These are phyloP conservation scores for Agrypnia vestita DNA, from an alignment of 1,140 invertebrate species.

Conservation along the genomic window DNA sequence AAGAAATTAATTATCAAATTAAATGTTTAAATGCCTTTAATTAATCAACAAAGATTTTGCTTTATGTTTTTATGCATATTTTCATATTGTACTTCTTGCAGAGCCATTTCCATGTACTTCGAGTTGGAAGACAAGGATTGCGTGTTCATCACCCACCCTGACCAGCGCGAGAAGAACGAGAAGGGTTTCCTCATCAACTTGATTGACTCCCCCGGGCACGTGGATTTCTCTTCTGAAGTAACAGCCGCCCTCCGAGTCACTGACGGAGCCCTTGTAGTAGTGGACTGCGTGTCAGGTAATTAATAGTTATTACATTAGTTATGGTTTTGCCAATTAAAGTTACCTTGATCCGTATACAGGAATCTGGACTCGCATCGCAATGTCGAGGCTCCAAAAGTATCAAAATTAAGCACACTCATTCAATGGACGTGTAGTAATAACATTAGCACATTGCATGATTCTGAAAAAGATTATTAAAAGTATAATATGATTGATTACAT, in stretches of 20 bases:
- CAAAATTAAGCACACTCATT: too few relatives aligned
- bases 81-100: constrained; percentile 67
- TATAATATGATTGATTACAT: too few relatives aligned
- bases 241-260: constrained; percentile 99
- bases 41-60: too few relatives aligned
- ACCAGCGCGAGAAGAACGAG: constrained; percentile 91
- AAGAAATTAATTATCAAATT: too few relatives aligned
- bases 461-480: too few relatives aligned
- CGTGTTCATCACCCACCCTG: constrained; percentile 89
- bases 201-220: constrained; percentile 99
- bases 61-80: too few relatives aligned
- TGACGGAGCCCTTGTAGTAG: constrained; percentile 98
- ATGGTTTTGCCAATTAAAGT: not conserved
- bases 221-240: constrained; percentile 99
- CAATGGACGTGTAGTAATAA: too few relatives aligned
- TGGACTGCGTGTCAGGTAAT: constrained; percentile 98
- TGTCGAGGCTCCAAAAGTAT: too few relatives aligned
- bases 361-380: too few relatives aligned
- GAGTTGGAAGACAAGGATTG: constrained; percentile 94
- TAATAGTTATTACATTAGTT: constrained; percentile 25
- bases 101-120: constrained; percentile 99
- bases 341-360: not conserved
- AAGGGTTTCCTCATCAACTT: constrained; percentile 99
- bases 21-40: too few relatives aligned
- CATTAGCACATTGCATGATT: too few relatives aligned